Evolutionary conservation across 2,888 invertebrate species (phyloP).

Genomic region (Charanyca ferruginea): DNA sequence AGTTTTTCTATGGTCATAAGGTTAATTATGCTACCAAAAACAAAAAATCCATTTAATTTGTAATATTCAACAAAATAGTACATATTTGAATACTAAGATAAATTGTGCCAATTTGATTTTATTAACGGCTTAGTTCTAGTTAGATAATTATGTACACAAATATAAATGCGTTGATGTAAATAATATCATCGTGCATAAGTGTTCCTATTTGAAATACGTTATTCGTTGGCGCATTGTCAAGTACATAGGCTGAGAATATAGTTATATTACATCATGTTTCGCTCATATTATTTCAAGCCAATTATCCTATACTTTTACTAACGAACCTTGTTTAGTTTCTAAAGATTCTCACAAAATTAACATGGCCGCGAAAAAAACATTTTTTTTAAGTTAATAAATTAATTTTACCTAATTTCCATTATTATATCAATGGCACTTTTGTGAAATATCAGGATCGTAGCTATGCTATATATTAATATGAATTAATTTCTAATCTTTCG

Average conservation of each 20-base stretch:
- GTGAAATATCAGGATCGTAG: constrained; percentile 63
- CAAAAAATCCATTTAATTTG: neutral
- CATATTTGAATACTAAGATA: too few relatives aligned
- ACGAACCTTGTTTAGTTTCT: constrained; percentile 37
- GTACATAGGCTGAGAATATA: constrained; percentile 50
- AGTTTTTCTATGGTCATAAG: neutral
- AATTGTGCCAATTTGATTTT: neutral
- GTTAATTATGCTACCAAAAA: too few relatives aligned
- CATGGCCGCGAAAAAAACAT: constrained; percentile 36
- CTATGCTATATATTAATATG: constrained; percentile 55
- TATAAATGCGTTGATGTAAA: neutral
- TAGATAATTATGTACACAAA: neutral
- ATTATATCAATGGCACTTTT: constrained; percentile 64
- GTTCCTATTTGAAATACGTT: constrained; percentile 65
- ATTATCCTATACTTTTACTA: constrained; percentile 49
- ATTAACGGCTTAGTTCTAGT: neutral
- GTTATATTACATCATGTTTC: constrained; percentile 55
- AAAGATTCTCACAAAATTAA: constrained; percentile 41
- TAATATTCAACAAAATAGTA: neutral
- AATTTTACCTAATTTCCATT: constrained; percentile 55
- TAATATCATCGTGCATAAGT: constrained; percentile 27
- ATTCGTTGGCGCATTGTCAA: constrained; percentile 87
- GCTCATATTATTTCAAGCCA: constrained; percentile 59
- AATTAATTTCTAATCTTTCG: constrained; percentile 45
- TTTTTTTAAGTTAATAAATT: constrained; percentile 37